Base-by-base conservation (phyloP, 2,797 vertebrate species). In the Sebastiscus albofasciatus region DNA sequence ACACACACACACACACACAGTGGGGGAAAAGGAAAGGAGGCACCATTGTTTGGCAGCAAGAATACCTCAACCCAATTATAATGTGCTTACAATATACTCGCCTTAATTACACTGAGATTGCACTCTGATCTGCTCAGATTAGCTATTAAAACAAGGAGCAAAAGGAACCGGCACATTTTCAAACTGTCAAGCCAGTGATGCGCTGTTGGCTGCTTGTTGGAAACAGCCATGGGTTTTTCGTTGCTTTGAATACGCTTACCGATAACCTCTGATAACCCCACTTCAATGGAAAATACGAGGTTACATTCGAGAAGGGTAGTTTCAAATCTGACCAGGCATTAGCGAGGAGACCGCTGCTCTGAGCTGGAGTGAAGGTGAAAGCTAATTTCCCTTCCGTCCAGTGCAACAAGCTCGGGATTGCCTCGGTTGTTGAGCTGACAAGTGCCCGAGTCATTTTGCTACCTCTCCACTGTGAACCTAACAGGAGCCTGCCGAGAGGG, bases 391-490 rank as follows among this genome's bases (percentile, higher is more conserved):
- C 55, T 69, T 89, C 56, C n/a, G 24, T 81, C 77, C 79, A 61
- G 67, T 80, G 74, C 81, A 85, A 85, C 78, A 90, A 79, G 82
- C 65, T 79, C 29, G 20, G 55, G 54, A 60, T 83, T 80, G 81
- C 58, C 70, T 69, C 61, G 49, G 80, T 79, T 85, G 79, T 81
- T 78, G 77, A 80, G 83, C 80, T 88, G 90, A 91, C 88, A 89
- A 80, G 76, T 72, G 67, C 73, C 86, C 59, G 65, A 89, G 75
- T 89, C 84, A 77, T 87, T 87, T 84, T 70, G 84, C 66, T 85
- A 88, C 83, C 82, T 89, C 88, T 84, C 84, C 26, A 31, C 75
- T 66, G 79, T 84, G 86, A 92, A 93, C 70, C 85, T 81, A 89
- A 90, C 82, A 60, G 73, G 64, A 67, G 84, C 62, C 75, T 67